Evolutionary conservation across 2,888 invertebrate species (phyloP).

Genomic region (Beris chalybata): DNA sequence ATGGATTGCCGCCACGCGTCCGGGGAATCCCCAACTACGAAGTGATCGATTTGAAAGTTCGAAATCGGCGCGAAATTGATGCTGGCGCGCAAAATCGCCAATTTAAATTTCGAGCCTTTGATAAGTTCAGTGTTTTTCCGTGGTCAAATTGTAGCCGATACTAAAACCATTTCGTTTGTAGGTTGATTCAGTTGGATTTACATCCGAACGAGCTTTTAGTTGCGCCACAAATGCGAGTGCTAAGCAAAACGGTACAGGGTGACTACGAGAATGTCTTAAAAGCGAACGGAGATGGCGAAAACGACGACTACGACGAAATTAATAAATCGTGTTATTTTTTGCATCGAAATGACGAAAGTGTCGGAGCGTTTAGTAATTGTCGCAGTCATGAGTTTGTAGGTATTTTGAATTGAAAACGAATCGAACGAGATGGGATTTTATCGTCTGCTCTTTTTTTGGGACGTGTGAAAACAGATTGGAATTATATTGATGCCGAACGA

Average conservation of each 20-base stretch:
- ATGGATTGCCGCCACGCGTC: constrained; percentile 45
- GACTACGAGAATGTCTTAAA: constrained; percentile 49
- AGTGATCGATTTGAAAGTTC: constrained; percentile 62
- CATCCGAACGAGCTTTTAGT: constrained; percentile 65
- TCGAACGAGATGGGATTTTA: constrained; percentile 3
- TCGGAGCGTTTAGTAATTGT: constrained; percentile 71
- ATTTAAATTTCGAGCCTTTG: constrained; percentile 23
- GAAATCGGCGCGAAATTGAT: constrained; percentile 40
- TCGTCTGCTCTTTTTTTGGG: not conserved
- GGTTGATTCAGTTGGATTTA: constrained; percentile 64
- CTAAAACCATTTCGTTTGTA: constrained; percentile 22
- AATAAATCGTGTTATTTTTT: constrained; percentile 66
- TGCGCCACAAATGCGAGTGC: constrained; percentile 64
- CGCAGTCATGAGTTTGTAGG: constrained; percentile 66
- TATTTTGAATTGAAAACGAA: constrained; percentile 35
- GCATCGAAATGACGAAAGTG: constrained; percentile 61
- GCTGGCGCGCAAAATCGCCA: not conserved
- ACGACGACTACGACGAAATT: constrained; percentile 50
- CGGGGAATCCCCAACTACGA: constrained; percentile 61
- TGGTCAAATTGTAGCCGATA: not conserved
- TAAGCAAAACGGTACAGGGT: constrained; percentile 56
- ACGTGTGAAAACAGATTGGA: constrained; percentile 60
- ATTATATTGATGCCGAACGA: constrained; percentile 68
- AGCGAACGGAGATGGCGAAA: constrained; percentile 45
- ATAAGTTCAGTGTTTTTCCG: constrained; percentile 43